These are phyloP conservation scores for Neodiprion pinetum DNA, from an alignment of 1,140 invertebrate genomes.

Conservation along the genomic window DNA sequence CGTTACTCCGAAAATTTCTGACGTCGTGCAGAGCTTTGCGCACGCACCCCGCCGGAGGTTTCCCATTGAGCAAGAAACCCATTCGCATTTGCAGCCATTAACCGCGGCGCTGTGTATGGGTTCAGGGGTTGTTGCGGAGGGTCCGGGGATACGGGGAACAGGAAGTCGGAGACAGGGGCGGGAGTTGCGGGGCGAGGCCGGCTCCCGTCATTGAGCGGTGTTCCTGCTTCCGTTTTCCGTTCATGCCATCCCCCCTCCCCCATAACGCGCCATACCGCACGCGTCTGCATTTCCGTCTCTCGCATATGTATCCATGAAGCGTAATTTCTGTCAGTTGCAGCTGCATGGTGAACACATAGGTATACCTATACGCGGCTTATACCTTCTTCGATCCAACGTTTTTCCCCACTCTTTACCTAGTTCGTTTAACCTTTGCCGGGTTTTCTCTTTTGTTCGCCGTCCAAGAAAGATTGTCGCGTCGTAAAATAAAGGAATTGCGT, in stretches of 20 bases:
- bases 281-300: no score
- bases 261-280: no score
- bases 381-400: no score
- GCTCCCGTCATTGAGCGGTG: slow-evolving; percentile 30
- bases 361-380: no score
- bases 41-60: background rate
- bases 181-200: background rate
- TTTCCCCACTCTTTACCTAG: background rate
- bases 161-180: background rate
- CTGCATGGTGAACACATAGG: no score
- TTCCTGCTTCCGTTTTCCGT: slow-evolving; percentile 27
- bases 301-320: no score
- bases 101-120: background rate
- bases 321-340: no score
- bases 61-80: background rate
- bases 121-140: background rate
- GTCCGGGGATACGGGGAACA: no score
- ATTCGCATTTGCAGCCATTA: background rate
- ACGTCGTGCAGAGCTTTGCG: background rate
- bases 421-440: no score
- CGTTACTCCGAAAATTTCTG: no score
- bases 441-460: background rate
- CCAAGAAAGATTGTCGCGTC: background rate
- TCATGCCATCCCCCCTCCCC: slow-evolving; percentile 19
- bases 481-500: no score